Evolutionary conservation across 2,797 vertebrate species (phyloP).

Genomic region (Thaleichthys pacificus): DNA sequence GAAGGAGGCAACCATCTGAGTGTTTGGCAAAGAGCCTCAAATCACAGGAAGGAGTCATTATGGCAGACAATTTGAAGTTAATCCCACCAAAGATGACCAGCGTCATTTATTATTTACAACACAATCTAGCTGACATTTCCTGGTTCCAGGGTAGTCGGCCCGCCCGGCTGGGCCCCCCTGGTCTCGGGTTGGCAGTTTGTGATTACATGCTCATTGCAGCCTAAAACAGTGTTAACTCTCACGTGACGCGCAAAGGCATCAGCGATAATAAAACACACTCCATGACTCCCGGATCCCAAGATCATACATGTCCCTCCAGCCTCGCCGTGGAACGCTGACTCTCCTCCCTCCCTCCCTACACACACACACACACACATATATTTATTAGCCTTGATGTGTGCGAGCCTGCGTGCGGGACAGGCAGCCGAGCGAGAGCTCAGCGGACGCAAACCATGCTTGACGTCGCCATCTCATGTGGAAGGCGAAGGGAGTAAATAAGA

Average conservation of each 20-base stretch:
- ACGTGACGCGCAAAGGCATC: conserved; percentile 27
- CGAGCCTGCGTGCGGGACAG: conserved; percentile 55
- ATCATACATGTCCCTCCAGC: conserved; percentile 53
- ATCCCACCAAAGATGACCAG: conserved; percentile 21
- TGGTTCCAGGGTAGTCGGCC: conserved; percentile 29
- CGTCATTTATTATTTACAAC: conserved; percentile 47
- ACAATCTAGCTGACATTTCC: conserved; percentile 49
- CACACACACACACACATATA: conserved; percentile 24
- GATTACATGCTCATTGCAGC: conserved; percentile 49
- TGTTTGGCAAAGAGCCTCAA: too few species aligned
- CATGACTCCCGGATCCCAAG: conserved; percentile 38
- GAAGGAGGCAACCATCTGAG: too few species aligned
- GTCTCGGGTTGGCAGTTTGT: conserved; percentile 37
- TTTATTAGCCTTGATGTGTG: conserved; percentile 68
- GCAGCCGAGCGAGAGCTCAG: conserved; percentile 62
- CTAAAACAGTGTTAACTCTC: conserved; percentile 41
- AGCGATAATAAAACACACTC: conserved; percentile 15
- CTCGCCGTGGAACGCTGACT: conserved; percentile 1
- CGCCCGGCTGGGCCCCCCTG: conserved; percentile 32
- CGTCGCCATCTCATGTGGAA: conserved; percentile 71
- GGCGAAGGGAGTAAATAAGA: conserved; percentile 63
- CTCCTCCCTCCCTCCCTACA: conserved; percentile 47
- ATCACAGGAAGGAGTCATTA: too few species aligned
- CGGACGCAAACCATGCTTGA: conserved; percentile 70
- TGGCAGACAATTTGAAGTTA: neutral